Evolutionary conservation across 2,113 vertebrate genomes (phyloP).

Genomic region (Serinus canaria): DNA sequence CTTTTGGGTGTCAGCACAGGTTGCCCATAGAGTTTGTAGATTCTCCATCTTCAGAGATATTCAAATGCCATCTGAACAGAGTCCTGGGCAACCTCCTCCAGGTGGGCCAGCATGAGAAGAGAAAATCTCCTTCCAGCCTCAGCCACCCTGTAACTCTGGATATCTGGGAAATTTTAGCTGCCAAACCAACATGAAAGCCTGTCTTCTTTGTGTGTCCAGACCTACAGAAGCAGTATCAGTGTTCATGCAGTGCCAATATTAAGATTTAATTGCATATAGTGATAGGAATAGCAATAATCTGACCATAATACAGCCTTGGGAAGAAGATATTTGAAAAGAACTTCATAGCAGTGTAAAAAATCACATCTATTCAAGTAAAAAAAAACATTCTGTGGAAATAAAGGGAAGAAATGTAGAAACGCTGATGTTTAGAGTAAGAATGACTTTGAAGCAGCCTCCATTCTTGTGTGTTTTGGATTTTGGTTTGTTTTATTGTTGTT

Average conservation of each 20-base stretch:
- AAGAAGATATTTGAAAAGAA: neutral
- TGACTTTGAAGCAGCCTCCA: neutral
- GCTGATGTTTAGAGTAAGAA: neutral
- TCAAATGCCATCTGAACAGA: neutral
- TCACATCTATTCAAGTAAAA: neutral
- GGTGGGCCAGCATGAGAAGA: neutral
- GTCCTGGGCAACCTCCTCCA: neutral
- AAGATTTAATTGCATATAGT: neutral
- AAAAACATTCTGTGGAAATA: accelerated
- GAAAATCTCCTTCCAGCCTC: neutral
- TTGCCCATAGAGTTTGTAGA: neutral
- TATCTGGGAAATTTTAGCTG: neutral
- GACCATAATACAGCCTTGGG: neutral
- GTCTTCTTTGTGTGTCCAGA: neutral
- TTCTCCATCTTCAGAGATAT: neutral
- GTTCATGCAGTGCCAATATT: neutral
- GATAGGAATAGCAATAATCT: neutral
- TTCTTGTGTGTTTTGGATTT: neutral
- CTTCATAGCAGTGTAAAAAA: neutral
- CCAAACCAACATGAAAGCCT: neutral
- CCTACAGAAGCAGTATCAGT: neutral
- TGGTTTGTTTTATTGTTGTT: neutral
- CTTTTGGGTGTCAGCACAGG: neutral
- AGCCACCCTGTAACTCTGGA: neutral
- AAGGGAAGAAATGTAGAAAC: neutral